Evolutionary conservation across 2,113 vertebrate genomes (phyloP), one percentile per base, ranked within the genome.

Genomic region (Eclectus roratus): DNA sequence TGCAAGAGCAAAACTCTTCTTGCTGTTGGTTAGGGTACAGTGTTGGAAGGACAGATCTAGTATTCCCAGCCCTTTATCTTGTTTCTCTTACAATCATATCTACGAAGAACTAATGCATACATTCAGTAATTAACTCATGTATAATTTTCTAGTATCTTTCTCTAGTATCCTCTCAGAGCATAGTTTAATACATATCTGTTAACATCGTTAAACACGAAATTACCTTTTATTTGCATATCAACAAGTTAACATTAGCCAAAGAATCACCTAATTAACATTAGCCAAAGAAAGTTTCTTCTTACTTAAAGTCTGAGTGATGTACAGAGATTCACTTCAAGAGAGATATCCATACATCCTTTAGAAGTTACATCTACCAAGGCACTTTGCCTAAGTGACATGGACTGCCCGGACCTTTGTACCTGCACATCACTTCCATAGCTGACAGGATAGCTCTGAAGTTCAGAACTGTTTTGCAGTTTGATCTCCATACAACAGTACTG

Each of bases 341-440:
- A 80, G 31, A 33, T 43, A 78, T 5, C 58, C 53, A 49, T 9
- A 55, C 7, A 24, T 10, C 64, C 29, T 64, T 56, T 11, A 69
- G 49, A 53, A 70, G n/a, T 47, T n/a, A 70, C 17, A 46, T 11
- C 25, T 70, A n/a, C 33, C 24, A 52, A 78, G 37, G 41, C 39
- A 55, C 20, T 50, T 64, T 37, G 7, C 69, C 35, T 43, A 73
- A 65, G 71, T n/a, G 65, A 47, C 66, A 20, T 6, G 6, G 61
- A 63, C 29, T 46, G 29, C 35, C 43, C 71, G 41, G 69, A 50
- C 15, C 41, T 71, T 60, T 81, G 19, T 39, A 71, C 31, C 11
- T 72, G 44, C 47, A 47, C 29, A 16, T 28, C 0, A 0, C 33
- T 80, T 90, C 47, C 52, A 37, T 0, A 56, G 20, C 37, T 47